Evolutionary conservation across 2,797 vertebrate genomes (phyloP), one percentile per base, ranked within the genome.

Genomic region (Carcharodon carcharias): DNA sequence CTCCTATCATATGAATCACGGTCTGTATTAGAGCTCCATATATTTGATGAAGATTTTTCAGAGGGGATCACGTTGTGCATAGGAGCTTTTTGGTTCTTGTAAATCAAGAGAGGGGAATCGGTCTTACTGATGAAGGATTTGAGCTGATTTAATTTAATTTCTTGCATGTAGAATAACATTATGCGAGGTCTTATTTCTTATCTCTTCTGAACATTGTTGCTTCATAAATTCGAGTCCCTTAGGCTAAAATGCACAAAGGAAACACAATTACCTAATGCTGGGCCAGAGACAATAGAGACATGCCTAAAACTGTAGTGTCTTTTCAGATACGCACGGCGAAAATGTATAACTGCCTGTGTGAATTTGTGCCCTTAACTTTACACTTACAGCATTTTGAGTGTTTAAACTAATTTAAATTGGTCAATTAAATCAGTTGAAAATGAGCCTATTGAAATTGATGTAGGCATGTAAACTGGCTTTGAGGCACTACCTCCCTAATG

Each of bases 321-420:
- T 77, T 95, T 28, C 67, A 21, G 94, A 73, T 35, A 54, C 6
- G 9, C 45, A 50, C 65, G n/a, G 18, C 92, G 11, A 67, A 50
- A 73, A 77, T 54, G 94, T 73, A 73, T 8, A 71, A 69, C 65
- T 73, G 65, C 63, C 94, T 73, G 50, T 95, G 94, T 77, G 94
- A 77, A 95, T 95, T 71, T 73, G 67, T 73, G 94, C 94, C 69
- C 94, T 77, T 73, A 95, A 95, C 94, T 95, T 95, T 95, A 77
- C 94, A 95, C 58, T 95, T 95, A 95, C 94, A 56, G 94, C 69
- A 95, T 56, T 95, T 95, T 95, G 94, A 95, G 94, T 95, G 94
- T 77, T 95, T 95, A 95, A 95, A 95, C 94, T 95, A 95, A 95
- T 95, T 95, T 95, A 95, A 95, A 95, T 95, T 95, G 94, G 94